Percentiles rank a stretch among this genome's conserved stretches.
phyloP scores from a whole-genome alignment of 2,113 vertebrate genomes.

The Neomonachus schauinslandi region DNA sequence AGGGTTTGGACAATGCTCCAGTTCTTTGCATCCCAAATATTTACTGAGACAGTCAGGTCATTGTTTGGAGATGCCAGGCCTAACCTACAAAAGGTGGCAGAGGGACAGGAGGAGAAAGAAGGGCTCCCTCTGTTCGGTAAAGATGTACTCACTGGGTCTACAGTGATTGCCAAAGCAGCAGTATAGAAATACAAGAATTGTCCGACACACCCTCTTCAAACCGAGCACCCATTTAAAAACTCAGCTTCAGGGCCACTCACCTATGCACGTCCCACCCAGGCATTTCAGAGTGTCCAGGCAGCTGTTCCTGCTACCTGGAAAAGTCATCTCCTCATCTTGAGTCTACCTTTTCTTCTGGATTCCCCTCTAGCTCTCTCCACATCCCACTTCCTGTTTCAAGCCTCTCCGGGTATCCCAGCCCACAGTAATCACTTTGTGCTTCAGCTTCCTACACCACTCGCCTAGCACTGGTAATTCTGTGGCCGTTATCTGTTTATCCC shows the following conservation, averaged over 20 bases:
- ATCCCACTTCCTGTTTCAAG: neutral
- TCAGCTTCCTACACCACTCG: neutral
- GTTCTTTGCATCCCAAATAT: conserved; percentile 60
- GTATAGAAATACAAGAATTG: neutral
- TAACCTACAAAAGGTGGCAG: neutral
- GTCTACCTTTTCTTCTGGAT: neutral
- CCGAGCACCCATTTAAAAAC: neutral
- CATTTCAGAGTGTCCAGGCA: neutral
- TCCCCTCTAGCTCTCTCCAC: neutral
- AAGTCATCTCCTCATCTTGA: neutral
- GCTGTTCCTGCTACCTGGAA: neutral
- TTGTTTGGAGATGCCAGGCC: neutral
- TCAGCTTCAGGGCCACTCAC: neutral
- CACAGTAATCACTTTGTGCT: conserved; percentile 45
- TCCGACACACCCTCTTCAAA: neutral
- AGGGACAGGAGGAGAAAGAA: neutral
- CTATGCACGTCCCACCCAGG: neutral
- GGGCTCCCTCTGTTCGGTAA: neutral
- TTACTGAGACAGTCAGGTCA: conserved; percentile 50
- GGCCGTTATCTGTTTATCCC: neutral
- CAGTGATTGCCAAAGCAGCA: neutral
- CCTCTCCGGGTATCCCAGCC: neutral
- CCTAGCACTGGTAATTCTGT: neutral
- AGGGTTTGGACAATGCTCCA: neutral
- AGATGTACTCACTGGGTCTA: neutral